phyloP scores from a whole-genome alignment of 2,797 vertebrate species.

The Crossoptilon crossoptilon region DNA sequence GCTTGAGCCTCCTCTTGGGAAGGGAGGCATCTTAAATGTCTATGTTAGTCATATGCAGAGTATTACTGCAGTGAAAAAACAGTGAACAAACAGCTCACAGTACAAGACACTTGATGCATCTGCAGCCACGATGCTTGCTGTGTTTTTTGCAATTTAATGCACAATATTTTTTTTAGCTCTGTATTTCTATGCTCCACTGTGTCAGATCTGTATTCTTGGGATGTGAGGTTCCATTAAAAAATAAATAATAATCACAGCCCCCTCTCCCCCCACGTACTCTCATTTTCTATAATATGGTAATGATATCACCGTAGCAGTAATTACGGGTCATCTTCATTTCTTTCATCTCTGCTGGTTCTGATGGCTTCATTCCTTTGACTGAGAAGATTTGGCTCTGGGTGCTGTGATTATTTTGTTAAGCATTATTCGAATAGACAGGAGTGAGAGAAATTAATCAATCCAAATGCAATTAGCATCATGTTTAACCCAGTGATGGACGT shows the following conservation, averaged over 20 bases:
- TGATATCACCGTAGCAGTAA: conserved; percentile 84
- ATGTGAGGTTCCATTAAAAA: conserved; percentile 80
- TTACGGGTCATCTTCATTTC: conserved; percentile 90
- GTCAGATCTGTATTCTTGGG: conserved; percentile 79
- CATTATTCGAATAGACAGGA: conserved; percentile 94
- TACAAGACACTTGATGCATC: conserved; percentile 32
- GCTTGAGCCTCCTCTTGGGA: conserved; percentile 22
- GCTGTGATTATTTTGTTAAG: conserved; percentile 94
- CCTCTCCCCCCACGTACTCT: conserved; percentile 66
- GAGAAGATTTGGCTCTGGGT: conserved; percentile 83
- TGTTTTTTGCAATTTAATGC: conserved; percentile 72
- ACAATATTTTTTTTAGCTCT: conserved; percentile 60
- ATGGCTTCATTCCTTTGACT: conserved; percentile 88
- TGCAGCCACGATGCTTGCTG: conserved; percentile 36
- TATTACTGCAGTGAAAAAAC: conserved; percentile 57
- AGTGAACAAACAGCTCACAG: conserved; percentile 54
- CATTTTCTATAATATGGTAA: conserved; percentile 88
- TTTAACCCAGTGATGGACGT: conserved; percentile 96
- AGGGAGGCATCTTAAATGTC: conserved; percentile 66
- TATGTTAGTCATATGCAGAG: conserved; percentile 32
- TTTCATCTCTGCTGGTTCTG: conserved; percentile 89
- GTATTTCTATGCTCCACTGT: conserved; percentile 64
- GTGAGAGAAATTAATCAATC: conserved; percentile 95
- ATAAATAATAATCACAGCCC: conserved; percentile 80
- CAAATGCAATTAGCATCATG: conserved; percentile 98